phyloP scores from a whole-genome alignment of 2,888 invertebrate genomes.

The Pegoplata infirma region DNA sequence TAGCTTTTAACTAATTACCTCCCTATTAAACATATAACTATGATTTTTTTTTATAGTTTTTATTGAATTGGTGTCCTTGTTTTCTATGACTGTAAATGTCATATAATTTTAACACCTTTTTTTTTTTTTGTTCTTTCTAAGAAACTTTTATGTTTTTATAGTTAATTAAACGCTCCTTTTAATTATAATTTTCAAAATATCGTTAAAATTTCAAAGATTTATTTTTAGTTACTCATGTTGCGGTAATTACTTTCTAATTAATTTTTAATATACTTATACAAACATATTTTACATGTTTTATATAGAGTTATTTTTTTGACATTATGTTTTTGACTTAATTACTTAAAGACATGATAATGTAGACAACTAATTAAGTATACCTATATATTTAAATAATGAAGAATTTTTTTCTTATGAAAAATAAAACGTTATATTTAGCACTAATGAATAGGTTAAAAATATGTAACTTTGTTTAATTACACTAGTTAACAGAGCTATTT shows the following conservation, averaged over 20 bases:
- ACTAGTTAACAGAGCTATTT: too few species aligned
- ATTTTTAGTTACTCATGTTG: neutral
- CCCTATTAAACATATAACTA: too few species aligned
- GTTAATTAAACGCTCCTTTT: conserved; percentile 20
- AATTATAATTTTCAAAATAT: neutral
- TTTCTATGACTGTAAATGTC: conserved; percentile 11
- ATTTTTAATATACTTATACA: conserved; percentile 8
- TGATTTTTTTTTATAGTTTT: too few species aligned
- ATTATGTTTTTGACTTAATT: neutral
- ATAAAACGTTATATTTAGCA: too few species aligned
- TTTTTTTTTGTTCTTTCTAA: neutral
- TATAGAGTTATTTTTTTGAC: neutral
- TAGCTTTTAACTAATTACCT: too few species aligned
- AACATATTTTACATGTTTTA: neutral
- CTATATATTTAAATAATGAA: too few species aligned
- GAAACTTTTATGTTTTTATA: neutral
- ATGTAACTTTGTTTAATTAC: too few species aligned
- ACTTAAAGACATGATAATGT: neutral
- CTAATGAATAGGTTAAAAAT: too few species aligned
- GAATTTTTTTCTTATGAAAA: too few species aligned
- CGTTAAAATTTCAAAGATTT: neutral
- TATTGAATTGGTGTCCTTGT: too few species aligned
- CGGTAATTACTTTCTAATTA: conserved; percentile 16
- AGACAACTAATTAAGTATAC: neutral
- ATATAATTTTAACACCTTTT: conserved; percentile 43